A percentile compares a stretch with the other conserved stretches of the same genome.
These are phyloP conservation scores for Ictalurus punctatus DNA, from an alignment of 2,113 vertebrate species.

Conservation along the genomic window DNA sequence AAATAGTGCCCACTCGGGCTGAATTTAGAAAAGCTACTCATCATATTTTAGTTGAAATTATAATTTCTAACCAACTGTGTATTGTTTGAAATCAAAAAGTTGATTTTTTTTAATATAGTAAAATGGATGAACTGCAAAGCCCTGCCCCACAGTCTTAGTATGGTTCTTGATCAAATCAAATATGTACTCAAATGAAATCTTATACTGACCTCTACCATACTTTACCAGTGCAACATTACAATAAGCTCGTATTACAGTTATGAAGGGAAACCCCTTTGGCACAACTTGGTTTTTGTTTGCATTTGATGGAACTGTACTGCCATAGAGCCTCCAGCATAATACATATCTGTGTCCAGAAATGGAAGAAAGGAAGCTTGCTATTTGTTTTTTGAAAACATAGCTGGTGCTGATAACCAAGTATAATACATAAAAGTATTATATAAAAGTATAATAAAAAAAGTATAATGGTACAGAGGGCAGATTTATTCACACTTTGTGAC, in stretches of 20 bases:
- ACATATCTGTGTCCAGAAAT: slow-evolving; percentile 5
- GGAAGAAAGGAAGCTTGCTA: background rate
- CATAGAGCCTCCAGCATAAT: slow-evolving; percentile 21
- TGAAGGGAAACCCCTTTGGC: background rate
- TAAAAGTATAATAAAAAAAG: slow-evolving; percentile 7
- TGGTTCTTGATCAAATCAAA: background rate
- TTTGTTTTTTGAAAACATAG: background rate
- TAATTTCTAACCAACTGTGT: background rate
- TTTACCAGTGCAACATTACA: background rate
- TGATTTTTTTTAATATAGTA: background rate
- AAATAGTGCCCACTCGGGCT: background rate
- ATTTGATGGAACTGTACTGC: slow-evolving; percentile 16
- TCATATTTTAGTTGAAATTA: background rate
- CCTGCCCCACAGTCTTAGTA: background rate
- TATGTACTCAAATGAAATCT: background rate
- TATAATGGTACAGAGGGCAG: background rate
- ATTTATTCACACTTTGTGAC: background rate
- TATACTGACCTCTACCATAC: background rate
- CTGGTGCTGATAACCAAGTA: background rate
- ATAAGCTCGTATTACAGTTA: slow-evolving; percentile 5
- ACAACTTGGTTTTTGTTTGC: slow-evolving; percentile 38
- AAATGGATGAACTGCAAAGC: background rate
- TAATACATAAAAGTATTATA: background rate
- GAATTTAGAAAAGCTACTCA: slow-evolving; percentile 7
- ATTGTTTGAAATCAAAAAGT: background rate